Evolutionary conservation across 2,888 invertebrate genomes (phyloP).

Genomic region (Calameuta pallipes): DNA sequence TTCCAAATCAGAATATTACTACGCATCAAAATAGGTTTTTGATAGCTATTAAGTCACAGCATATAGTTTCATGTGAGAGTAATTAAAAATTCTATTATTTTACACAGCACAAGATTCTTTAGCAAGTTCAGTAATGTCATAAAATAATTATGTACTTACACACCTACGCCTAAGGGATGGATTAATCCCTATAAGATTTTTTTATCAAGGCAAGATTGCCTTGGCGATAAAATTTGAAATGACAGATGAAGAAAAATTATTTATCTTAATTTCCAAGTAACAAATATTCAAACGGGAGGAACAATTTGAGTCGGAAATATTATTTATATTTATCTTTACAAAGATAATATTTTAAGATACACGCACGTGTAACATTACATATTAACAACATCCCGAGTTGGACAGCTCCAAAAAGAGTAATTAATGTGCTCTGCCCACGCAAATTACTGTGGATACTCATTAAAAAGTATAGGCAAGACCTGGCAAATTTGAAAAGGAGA

Average conservation of each 20-base stretch:
- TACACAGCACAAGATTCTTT: not conserved
- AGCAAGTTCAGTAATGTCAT: not conserved
- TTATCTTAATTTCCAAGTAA: not conserved
- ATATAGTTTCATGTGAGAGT: not conserved
- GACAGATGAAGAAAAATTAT: not conserved
- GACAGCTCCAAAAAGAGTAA: not conserved
- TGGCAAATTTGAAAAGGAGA: constrained; percentile 17
- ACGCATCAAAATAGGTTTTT: not conserved
- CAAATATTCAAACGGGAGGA: not conserved
- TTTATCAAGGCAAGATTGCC: not conserved
- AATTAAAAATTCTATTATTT: not conserved
- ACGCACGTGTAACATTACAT: not conserved
- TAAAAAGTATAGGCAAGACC: constrained; percentile 25
- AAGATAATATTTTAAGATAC: not conserved
- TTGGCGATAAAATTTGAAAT: not conserved
- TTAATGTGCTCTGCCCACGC: constrained; percentile 5
- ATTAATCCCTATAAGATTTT: not conserved
- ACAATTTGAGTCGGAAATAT: not conserved
- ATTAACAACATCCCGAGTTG: not conserved
- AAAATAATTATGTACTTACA: not conserved
- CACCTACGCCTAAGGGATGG: not conserved
- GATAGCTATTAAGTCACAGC: not conserved
- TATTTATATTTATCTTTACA: not conserved
- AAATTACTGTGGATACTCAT: constrained; percentile 16
- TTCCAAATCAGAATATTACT: not conserved